Percentiles rank a stretch among this genome's conserved stretches.
Evolutionary conservation across 2,797 vertebrate species (phyloP).

Genomic region (Anguilla marmorata): DNA sequence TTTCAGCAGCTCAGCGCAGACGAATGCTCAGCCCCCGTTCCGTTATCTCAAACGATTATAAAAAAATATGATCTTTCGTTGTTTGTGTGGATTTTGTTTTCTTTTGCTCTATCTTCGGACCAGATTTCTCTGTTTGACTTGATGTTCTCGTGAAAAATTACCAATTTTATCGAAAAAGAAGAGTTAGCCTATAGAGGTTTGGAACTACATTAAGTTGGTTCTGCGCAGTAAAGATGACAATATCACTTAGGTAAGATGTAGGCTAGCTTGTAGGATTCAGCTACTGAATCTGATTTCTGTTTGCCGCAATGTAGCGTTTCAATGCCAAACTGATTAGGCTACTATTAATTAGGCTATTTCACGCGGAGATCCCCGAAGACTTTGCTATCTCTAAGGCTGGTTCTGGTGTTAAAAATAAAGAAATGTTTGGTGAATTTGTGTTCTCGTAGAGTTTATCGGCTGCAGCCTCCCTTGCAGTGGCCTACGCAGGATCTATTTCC

Average conservation of each 20-base stretch:
- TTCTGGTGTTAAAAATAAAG: not conserved
- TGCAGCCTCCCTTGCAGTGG: not conserved
- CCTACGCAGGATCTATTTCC: not conserved
- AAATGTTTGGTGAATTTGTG: not conserved
- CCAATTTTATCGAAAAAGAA: not conserved
- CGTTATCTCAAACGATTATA: not conserved
- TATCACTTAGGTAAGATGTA: not conserved
- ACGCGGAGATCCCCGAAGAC: not conserved
- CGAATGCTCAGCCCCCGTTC: not conserved
- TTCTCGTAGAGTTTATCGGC: not conserved
- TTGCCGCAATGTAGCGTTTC: not conserved
- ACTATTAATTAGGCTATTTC: not conserved
- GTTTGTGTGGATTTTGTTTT: not conserved
- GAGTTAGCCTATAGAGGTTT: not conserved
- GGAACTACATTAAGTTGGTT: not conserved
- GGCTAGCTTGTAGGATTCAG: not conserved
- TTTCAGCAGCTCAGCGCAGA: conserved; percentile 5
- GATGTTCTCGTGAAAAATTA: not conserved
- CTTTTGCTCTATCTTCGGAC: not conserved
- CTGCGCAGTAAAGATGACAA: not conserved
- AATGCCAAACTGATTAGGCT: not conserved
- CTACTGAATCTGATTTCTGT: not conserved
- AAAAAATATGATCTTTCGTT: not conserved
- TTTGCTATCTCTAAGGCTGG: not conserved
- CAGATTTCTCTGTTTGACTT: not conserved